Conservation (phyloP, 1,140 invertebrate genomes). For the Leptinotarsa texana region DNA sequence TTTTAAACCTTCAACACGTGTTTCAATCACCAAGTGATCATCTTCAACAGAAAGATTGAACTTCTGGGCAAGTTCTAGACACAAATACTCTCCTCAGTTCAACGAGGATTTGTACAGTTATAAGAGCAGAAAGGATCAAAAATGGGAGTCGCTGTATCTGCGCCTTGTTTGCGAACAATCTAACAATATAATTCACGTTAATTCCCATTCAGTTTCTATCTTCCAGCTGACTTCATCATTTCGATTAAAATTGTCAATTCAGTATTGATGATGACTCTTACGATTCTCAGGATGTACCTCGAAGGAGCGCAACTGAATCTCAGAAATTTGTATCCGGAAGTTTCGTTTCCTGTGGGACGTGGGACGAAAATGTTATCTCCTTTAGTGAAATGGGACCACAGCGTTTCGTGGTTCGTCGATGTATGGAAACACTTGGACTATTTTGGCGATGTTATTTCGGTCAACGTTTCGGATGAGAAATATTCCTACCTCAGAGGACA, state of each 20-base stretch:
- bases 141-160: too few relatives aligned
- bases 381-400: slow-evolving; percentile 89
- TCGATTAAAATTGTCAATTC: not conserved
- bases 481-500: slow-evolving; percentile 78
- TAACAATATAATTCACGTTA: too few relatives aligned
- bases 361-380: slow-evolving; percentile 87
- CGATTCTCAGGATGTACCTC: slow-evolving; percentile 71
- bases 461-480: slow-evolving; percentile 8
- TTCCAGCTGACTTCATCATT: too few relatives aligned
- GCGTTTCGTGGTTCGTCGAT: slow-evolving; percentile 64
- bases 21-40: too few relatives aligned
- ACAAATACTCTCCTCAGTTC: too few relatives aligned
- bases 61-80: too few relatives aligned
- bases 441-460: slow-evolving; percentile 23
- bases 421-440: not conserved
- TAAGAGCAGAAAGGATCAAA: too few relatives aligned
- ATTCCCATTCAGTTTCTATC: too few relatives aligned
- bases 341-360: slow-evolving; percentile 79
- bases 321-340: slow-evolving; percentile 72
- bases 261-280: not conserved
- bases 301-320: slow-evolving; percentile 80
- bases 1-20: too few relatives aligned
- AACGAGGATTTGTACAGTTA: too few relatives aligned
- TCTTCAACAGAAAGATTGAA: too few relatives aligned
- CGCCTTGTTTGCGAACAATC: too few relatives aligned